A percentile compares a stretch with the other conserved stretches of the same genome.
Conservation (phyloP, 2,113 vertebrate species). For the Dendropsophus ebraccatus region DNA sequence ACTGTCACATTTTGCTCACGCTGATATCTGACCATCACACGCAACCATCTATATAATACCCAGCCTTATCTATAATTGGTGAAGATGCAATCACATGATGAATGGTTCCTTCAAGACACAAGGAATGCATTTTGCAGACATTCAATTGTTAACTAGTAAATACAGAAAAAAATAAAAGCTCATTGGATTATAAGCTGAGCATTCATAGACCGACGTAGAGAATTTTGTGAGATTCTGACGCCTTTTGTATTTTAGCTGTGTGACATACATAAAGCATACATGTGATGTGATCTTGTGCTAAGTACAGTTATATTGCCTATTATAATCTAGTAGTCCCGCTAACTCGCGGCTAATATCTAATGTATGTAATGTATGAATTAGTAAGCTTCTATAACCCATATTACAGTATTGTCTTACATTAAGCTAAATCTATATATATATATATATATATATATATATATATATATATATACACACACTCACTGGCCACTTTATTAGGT, state of each 20-base stretch:
- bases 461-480: too few species aligned
- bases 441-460: too few species aligned
- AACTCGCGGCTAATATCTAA: too few species aligned
- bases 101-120: not conserved
- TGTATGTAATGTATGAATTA: too few species aligned
- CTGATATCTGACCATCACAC: not conserved
- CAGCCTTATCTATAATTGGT: not conserved
- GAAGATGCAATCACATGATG: not conserved
- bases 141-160: not conserved
- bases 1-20: not conserved
- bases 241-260: not conserved
- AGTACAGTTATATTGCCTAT: not conserved
- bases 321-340: not conserved
- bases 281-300: not conserved
- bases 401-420: too few species aligned
- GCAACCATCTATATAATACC: not conserved
- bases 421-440: too few species aligned
- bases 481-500: too few species aligned
- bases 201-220: not conserved
- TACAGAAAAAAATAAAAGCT: not conserved
- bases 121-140: not conserved
- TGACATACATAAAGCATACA: not conserved
- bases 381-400: too few species aligned
- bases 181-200: not conserved
- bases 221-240: not conserved